A percentile compares a stretch with the other conserved stretches of the same genome.
Evolutionary conservation across 2,888 invertebrate genomes (phyloP).

Genomic region (Caenorhabditis auriculariae): DNA sequence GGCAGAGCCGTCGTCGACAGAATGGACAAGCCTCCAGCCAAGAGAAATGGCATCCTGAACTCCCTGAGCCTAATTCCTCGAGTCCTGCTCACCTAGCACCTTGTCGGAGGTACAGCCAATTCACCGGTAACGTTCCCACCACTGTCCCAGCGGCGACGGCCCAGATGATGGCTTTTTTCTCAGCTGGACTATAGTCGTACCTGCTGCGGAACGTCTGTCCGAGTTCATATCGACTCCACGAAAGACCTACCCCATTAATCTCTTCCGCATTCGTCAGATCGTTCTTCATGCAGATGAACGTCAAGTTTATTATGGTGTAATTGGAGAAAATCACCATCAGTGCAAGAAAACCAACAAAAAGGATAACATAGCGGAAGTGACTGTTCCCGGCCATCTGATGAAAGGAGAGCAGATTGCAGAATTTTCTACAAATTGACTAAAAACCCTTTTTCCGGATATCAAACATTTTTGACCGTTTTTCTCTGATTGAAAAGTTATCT

Average conservation of each 20-base stretch:
- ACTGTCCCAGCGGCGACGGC: conserved; percentile 22
- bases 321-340: conserved; percentile 24
- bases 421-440: too few species aligned
- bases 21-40: conserved; percentile 14
- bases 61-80: not conserved
- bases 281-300: conserved; percentile 13
- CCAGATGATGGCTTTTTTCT: conserved; percentile 18
- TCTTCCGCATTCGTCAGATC: conserved; percentile 2
- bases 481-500: too few species aligned
- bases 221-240: not conserved
- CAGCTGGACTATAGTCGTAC: conserved; percentile 16
- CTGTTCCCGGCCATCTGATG: not conserved
- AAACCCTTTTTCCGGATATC: too few species aligned
- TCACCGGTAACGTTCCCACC: conserved; percentile 21
- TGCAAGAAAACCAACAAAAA: conserved; percentile 20
- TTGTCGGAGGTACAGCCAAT: conserved; percentile 17
- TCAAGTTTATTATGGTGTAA: conserved; percentile 20
- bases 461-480: too few species aligned
- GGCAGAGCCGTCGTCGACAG: conserved; percentile 18
- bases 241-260: too few species aligned
- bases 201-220: conserved; percentile 3
- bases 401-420: too few species aligned
- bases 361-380: conserved; percentile 10
- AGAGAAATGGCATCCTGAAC: conserved; percentile 11
- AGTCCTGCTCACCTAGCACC: conserved; percentile 7